Evolutionary conservation across 2,888 invertebrate genomes (phyloP).

Genomic region (Pachymerium ferrugineum): DNA sequence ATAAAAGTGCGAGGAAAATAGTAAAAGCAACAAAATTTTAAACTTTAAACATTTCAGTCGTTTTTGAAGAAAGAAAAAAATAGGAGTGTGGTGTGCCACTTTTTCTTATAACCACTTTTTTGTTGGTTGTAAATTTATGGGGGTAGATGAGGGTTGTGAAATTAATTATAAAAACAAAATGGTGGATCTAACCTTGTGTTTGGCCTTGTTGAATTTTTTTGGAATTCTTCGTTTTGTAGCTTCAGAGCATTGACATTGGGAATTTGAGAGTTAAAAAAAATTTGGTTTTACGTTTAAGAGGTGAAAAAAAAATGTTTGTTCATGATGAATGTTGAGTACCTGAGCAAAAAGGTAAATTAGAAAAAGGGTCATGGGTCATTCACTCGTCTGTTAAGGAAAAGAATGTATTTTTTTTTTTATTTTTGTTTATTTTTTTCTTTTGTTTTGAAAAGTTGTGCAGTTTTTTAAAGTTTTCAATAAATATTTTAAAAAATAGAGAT

Average conservation of each 20-base stretch:
- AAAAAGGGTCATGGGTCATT: background rate
- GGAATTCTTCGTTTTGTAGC: background rate
- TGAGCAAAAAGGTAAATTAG: background rate
- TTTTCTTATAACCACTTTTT: background rate
- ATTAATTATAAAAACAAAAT: background rate
- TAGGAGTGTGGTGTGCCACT: background rate
- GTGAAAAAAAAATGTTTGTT: slow-evolving; percentile 20
- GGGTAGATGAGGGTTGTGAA: background rate
- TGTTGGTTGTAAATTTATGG: too few species aligned
- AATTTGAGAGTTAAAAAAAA: background rate
- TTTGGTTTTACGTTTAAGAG: slow-evolving; percentile 6
- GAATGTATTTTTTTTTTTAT: background rate
- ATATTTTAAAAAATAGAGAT: too few species aligned
- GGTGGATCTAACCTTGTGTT: background rate
- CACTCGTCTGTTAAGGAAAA: background rate
- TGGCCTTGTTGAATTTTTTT: background rate
- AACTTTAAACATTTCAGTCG: too few species aligned
- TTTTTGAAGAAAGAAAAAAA: background rate
- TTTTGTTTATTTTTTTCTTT: background rate
- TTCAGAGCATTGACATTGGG: slow-evolving; percentile 1
- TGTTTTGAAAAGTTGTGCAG: background rate
- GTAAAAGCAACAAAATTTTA: background rate
- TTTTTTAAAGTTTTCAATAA: too few species aligned
- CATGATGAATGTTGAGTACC: slow-evolving; percentile 3
- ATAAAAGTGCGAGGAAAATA: slow-evolving; percentile 2